Conservation (phyloP, 2,797 vertebrate genomes). For the Chromis chromis region DNA sequence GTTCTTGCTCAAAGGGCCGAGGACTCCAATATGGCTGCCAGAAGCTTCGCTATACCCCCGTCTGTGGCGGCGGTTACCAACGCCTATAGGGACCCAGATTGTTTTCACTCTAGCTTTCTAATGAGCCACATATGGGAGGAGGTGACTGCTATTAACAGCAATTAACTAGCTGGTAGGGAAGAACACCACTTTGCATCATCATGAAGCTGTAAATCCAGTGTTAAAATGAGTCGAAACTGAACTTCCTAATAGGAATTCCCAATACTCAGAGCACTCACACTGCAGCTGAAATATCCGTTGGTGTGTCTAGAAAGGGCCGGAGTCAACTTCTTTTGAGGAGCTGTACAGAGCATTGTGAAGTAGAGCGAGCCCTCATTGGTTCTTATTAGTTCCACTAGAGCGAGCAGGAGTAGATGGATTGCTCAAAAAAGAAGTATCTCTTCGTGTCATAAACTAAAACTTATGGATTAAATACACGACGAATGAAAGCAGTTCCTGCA, state of each 20-base stretch:
- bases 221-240: not conserved
- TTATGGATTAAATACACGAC: conserved; percentile 1
- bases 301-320: conserved; percentile 11
- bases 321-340: conserved; percentile 47
- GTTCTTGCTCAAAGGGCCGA: conserved; percentile 20
- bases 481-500: not conserved
- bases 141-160: conserved; percentile 36
- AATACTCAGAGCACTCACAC: conserved; percentile 1
- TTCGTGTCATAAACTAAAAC: conserved; percentile 29
- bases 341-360: conserved; percentile 48
- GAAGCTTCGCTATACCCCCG: conserved; percentile 8
- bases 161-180: conserved; percentile 30
- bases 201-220: not conserved
- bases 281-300: not conserved
- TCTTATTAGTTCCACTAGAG: conserved; percentile 64
- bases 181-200: conserved; percentile 8
- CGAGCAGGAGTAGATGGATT: conserved; percentile 36
- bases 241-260: not conserved
- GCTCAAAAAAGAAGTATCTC: conserved; percentile 31
- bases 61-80: conserved; percentile 33
- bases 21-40: conserved; percentile 33
- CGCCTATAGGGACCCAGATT: conserved; percentile 7
- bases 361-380: conserved; percentile 61
- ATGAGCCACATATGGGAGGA: conserved; percentile 57
- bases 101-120: conserved; percentile 40